These are phyloP conservation scores for Chironomus striatipennis DNA, from an alignment of 1,140 invertebrate genomes.

Conservation along the genomic window DNA sequence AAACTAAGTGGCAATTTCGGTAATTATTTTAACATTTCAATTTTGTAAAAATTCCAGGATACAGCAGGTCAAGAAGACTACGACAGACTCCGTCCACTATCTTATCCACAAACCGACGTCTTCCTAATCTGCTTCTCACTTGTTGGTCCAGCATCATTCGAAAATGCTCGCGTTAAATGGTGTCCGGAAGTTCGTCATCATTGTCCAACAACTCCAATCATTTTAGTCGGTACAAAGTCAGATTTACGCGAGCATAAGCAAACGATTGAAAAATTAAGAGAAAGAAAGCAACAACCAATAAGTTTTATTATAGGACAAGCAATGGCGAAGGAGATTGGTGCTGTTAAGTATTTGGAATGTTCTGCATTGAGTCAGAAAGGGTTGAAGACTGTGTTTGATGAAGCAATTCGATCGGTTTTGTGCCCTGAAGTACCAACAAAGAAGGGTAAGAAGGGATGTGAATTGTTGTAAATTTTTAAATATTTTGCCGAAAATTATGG, in stretches of 20 bases:
- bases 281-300: slow-evolving; percentile 93
- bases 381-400: slow-evolving; percentile 98
- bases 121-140: slow-evolving; percentile 46
- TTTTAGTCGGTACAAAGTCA: slow-evolving; percentile 78
- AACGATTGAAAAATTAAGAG: slow-evolving; percentile 94
- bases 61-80: slow-evolving; percentile 49
- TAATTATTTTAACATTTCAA: too few relatives aligned
- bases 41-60: slow-evolving; percentile 43
- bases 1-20: too few relatives aligned
- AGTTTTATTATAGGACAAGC: slow-evolving; percentile 94
- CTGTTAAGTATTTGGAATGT: slow-evolving; percentile 94
- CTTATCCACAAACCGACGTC: slow-evolving; percentile 38
- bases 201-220: slow-evolving; percentile 82
- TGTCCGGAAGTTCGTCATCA: slow-evolving; percentile 86
- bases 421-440: slow-evolving; percentile 76
- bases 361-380: slow-evolving; percentile 98
- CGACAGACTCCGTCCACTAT: slow-evolving; percentile 42
- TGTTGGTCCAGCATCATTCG: slow-evolving; percentile 43
- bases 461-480: too few relatives aligned
- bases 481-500: too few relatives aligned
- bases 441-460: too few relatives aligned
- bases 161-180: slow-evolving; percentile 56
- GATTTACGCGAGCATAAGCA: slow-evolving; percentile 97
- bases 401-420: slow-evolving; percentile 96
- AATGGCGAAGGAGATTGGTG: slow-evolving; percentile 98